phyloP scores from a whole-genome alignment of 2,888 invertebrate species.

The Hecatera dysodea region DNA sequence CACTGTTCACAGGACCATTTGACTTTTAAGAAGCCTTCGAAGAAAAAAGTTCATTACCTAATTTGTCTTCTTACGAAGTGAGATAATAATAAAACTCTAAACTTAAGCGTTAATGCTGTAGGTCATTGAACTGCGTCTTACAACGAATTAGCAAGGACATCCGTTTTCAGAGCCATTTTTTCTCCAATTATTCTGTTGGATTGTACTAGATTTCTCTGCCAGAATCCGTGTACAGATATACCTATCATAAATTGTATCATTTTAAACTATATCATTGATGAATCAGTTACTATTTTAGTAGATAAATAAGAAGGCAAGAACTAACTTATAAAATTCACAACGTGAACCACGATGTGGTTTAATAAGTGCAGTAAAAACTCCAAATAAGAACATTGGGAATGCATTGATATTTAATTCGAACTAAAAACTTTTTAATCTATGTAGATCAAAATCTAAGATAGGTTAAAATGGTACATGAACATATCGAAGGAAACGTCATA shows the following conservation, averaged over 20 bases:
- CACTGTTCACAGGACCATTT: not conserved
- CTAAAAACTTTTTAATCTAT: conserved; percentile 2
- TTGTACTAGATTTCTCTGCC: not conserved
- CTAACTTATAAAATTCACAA: not conserved
- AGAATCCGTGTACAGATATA: conserved; percentile 1
- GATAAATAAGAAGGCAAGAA: not conserved
- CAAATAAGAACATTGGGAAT: conserved; percentile 13
- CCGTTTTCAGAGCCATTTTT: conserved; percentile 13
- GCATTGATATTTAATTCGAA: conserved; percentile 6
- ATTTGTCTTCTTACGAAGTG: no score
- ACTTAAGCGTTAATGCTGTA: conserved; percentile 31
- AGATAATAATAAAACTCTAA: not conserved
- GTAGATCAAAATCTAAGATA: conserved; percentile 35
- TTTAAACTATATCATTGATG: not conserved
- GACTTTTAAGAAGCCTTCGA: conserved; percentile 5
- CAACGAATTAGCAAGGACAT: conserved; percentile 34
- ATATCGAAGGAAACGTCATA: conserved; percentile 22
- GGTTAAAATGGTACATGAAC: conserved; percentile 26
- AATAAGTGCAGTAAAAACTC: conserved; percentile 5
- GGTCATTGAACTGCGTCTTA: conserved; percentile 38
- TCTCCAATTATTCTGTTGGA: not conserved
- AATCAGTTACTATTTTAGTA: conserved; percentile 12
- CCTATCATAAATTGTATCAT: not conserved
- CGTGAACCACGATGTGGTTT: not conserved
- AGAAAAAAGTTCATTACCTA: no score